phyloP scores from a whole-genome alignment of 35 echinoderm and acorn worm species.

The Strongylocentrotus purpuratus region DNA sequence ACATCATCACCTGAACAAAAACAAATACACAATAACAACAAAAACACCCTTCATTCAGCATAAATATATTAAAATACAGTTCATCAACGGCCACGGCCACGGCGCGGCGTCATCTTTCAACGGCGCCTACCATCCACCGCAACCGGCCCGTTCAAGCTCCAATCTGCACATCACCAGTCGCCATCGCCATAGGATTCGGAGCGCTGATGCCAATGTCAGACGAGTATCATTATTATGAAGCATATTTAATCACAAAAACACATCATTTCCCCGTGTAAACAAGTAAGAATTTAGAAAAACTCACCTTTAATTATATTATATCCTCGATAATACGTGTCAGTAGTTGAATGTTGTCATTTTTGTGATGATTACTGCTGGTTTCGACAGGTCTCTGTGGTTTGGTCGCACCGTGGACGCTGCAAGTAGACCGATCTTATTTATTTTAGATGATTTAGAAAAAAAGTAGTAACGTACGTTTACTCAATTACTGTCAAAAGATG shows the following conservation, averaged over 20 bases:
- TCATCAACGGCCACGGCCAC: too few species aligned
- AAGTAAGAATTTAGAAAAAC: background rate
- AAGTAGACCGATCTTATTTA: background rate
- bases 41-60: too few species aligned
- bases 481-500: background rate
- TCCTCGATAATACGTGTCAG: background rate
- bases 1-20: too few species aligned
- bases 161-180: background rate
- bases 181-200: background rate
- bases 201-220: background rate
- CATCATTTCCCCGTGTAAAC: background rate
- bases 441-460: background rate
- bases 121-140: background rate
- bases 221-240: background rate
- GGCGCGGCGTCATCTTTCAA: background rate
- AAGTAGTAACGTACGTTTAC: too few species aligned
- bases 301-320: background rate
- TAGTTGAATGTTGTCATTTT: background rate
- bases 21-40: too few species aligned
- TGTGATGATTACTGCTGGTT: background rate
- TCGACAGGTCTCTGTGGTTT: background rate
- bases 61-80: too few species aligned
- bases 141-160: background rate
- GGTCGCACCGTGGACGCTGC: background rate
- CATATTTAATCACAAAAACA: background rate